These are phyloP conservation scores for Porites lobata DNA, from an alignment of 92 coral and sea anemone species.

Conservation along the genomic window DNA sequence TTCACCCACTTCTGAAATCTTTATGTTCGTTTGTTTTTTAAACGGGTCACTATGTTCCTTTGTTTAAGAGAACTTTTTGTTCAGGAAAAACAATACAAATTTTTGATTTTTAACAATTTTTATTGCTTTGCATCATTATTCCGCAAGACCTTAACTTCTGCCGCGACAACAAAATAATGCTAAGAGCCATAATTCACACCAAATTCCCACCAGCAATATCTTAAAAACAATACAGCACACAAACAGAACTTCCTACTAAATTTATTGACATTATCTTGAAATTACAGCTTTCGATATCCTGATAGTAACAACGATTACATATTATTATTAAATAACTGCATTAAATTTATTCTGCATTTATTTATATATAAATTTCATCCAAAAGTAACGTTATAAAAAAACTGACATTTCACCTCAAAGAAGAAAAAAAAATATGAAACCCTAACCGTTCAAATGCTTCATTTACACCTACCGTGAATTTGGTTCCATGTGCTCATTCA, in stretches of 20 bases:
- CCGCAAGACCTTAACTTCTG: too few relatives aligned
- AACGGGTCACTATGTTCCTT: too few relatives aligned
- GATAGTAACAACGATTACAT: neutral
- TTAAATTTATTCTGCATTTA: neutral
- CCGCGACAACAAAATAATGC: too few relatives aligned
- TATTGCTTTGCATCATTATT: too few relatives aligned
- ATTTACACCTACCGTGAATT: neutral
- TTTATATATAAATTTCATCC: neutral
- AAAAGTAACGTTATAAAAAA: neutral
- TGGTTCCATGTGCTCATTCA: too few relatives aligned
- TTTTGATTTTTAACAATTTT: too few relatives aligned
- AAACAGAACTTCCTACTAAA: neutral
- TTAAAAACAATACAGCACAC: neutral
- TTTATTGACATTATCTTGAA: neutral
- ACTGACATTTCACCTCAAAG: neutral
- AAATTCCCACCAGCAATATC: neutral
- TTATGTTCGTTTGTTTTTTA: too few relatives aligned
- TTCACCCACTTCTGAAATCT: too few relatives aligned
- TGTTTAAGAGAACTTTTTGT: too few relatives aligned
- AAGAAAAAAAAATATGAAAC: too few relatives aligned
- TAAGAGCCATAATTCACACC: too few relatives aligned
- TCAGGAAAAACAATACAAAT: too few relatives aligned
- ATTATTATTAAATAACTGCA: neutral
- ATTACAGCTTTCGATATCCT: neutral
- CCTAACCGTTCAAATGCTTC: neutral